A percentile compares a stretch with the other conserved stretches of the same genome.
Evolutionary conservation across 2,797 vertebrate genomes (phyloP).

Genomic region (Sebastes kiyomatsui): DNA sequence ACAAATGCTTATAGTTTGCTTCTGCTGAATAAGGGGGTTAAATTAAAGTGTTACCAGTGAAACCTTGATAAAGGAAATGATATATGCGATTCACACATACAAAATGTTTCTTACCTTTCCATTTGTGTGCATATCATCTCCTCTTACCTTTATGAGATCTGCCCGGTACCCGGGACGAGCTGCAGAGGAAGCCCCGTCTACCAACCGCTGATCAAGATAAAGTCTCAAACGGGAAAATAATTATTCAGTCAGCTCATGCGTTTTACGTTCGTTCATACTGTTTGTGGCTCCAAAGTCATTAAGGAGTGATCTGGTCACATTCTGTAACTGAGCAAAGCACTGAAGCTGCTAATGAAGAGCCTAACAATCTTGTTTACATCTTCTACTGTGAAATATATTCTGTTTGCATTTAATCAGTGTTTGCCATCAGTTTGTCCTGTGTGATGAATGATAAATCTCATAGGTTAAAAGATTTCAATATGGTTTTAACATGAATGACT

Average conservation of each 20-base stretch:
- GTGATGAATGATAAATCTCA: background rate
- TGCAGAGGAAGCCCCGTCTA: slow-evolving; percentile 29
- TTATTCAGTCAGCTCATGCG: slow-evolving; percentile 55
- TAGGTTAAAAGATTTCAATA: background rate
- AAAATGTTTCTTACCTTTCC: slow-evolving; percentile 3
- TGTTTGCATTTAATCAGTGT: slow-evolving; percentile 21
- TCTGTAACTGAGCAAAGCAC: slow-evolving; percentile 44
- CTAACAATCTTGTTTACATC: slow-evolving; percentile 52
- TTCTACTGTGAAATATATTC: slow-evolving; percentile 24
- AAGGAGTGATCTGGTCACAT: slow-evolving; percentile 40
- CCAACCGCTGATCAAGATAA: slow-evolving; percentile 60
- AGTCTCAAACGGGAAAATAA: slow-evolving; percentile 46
- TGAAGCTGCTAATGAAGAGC: slow-evolving; percentile 48
- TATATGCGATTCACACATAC: background rate
- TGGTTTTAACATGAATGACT: background rate
- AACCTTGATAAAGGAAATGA: background rate
- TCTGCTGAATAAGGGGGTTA: too few species aligned
- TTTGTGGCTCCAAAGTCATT: slow-evolving; percentile 52
- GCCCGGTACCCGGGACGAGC: background rate
- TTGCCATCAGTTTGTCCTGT: slow-evolving; percentile 37
- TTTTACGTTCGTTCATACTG: slow-evolving; percentile 49
- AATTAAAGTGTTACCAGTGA: background rate
- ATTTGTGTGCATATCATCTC: slow-evolving; percentile 21
- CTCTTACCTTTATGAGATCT: slow-evolving; percentile 32
- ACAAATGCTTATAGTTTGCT: background rate